A percentile compares a stretch with the other conserved stretches of the same genome.
Conservation (phyloP, 2,113 vertebrate species). For the Apteryx owenii region DNA sequence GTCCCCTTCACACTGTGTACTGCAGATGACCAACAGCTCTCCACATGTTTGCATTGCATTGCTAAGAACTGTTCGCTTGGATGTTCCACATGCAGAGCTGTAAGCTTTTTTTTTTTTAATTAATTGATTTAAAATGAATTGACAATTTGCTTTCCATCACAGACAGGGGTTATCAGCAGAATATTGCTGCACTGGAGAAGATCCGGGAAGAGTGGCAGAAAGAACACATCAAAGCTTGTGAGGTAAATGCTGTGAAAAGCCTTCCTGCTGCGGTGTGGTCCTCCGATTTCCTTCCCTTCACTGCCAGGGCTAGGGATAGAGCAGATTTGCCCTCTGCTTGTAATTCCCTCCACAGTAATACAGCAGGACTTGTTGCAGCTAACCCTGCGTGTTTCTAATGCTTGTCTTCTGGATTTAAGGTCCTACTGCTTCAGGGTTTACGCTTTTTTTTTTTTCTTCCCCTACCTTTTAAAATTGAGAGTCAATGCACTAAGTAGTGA, state of each 20-base stretch:
- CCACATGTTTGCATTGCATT: background rate
- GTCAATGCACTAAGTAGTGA: background rate
- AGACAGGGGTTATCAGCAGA: conserved; percentile 88
- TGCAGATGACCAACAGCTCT: background rate
- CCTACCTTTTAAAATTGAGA: background rate
- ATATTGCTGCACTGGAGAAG: conserved; percentile 78
- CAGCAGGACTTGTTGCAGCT: background rate
- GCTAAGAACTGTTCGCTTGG: background rate
- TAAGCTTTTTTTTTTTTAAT: background rate
- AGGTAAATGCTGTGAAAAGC: conserved; percentile 73
- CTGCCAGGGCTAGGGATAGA: rapidly evolving
- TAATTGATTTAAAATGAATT: background rate
- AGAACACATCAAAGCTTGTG: conserved; percentile 87
- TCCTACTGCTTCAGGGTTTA: background rate
- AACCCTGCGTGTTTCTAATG: background rate
- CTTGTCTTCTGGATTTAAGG: background rate
- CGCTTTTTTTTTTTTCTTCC: background rate
- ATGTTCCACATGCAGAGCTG: background rate
- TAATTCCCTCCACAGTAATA: background rate
- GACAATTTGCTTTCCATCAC: background rate
- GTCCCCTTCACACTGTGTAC: background rate
- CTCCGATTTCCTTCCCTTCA: background rate
- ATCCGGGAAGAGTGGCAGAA: conserved; percentile 90
- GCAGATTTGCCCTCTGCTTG: background rate
- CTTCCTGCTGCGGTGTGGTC: rapidly evolving